These are phyloP conservation scores for Acleris emargana DNA, from an alignment of 2,888 invertebrate genomes.

Conservation along the genomic window DNA sequence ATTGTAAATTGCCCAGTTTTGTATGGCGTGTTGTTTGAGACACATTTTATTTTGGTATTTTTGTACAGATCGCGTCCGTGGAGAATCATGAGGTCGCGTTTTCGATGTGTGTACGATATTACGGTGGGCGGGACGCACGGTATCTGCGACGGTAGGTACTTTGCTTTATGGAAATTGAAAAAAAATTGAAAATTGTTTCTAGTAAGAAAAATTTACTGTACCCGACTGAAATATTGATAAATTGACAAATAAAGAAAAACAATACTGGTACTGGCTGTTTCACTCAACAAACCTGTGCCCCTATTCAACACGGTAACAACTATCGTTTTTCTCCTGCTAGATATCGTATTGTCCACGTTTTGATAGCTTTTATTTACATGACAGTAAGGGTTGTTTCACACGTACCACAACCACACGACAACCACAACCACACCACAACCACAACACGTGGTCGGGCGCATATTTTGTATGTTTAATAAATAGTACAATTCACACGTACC, in stretches of 20 bases:
- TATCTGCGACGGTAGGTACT: constrained; percentile 14
- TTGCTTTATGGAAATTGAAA: constrained; percentile 54
- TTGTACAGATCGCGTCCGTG: constrained; percentile 68
- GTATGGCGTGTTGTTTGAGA: constrained; percentile 63
- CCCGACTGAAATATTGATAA: constrained; percentile 64
- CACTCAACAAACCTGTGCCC: constrained; percentile 35
- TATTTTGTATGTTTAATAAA: no score
- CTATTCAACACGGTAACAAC: no score
- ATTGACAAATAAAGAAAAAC: constrained; percentile 77
- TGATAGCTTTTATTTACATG: no score
- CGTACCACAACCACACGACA: no score
- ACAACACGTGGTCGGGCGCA: no score
- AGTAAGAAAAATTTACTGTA: constrained; percentile 75
- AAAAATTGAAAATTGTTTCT: constrained; percentile 73
- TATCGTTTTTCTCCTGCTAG: no score
- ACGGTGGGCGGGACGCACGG: constrained; percentile 38
- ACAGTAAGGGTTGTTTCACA: no score
- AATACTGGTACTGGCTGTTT: constrained; percentile 44
- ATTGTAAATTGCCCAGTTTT: constrained; percentile 71
- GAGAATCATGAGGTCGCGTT: constrained; percentile 69
- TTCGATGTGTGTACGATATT: constrained; percentile 63
- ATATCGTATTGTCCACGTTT: no score
- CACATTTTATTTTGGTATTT: constrained; percentile 72
- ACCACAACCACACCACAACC: no score
- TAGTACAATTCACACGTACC: no score